Evolutionary conservation across 2,797 vertebrate genomes (phyloP).

Genomic region (Halcyon leucocephala): DNA sequence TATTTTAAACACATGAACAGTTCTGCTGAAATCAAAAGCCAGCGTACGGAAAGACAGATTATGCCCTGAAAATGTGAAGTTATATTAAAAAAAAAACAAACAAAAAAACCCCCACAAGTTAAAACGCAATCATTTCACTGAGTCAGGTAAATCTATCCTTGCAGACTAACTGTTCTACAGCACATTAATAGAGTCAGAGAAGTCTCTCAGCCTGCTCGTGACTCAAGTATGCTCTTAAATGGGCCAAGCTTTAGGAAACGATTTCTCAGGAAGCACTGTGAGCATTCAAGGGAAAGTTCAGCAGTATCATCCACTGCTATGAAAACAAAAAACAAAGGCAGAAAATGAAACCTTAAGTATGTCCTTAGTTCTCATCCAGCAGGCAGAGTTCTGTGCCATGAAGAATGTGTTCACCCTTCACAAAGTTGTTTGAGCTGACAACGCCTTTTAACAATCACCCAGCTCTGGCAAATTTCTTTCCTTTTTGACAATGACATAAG

Average conservation of each 20-base stretch:
- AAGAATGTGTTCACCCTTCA: fast-evolving
- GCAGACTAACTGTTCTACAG: background rate
- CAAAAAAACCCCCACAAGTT: background rate
- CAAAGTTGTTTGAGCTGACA: background rate
- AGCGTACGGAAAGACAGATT: background rate
- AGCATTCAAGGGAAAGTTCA: background rate
- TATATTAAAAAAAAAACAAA: background rate
- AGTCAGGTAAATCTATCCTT: background rate
- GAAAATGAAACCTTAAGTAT: background rate
- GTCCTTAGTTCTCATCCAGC: background rate
- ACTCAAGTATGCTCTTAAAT: background rate
- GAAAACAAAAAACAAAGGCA: background rate
- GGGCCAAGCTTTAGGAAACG: background rate
- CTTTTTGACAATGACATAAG: background rate
- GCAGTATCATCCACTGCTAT: background rate
- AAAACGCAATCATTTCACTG: background rate
- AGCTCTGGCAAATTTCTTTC: background rate
- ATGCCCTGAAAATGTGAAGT: background rate
- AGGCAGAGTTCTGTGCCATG: fast-evolving
- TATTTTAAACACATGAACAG: constrained; percentile 9
- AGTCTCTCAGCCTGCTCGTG: background rate
- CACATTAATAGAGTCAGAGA: background rate
- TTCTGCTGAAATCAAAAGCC: constrained; percentile 37
- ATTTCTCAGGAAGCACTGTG: background rate
- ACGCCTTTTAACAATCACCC: background rate